Conservation (phyloP, 1,140 invertebrate genomes). For the Araneus ventricosus region DNA sequence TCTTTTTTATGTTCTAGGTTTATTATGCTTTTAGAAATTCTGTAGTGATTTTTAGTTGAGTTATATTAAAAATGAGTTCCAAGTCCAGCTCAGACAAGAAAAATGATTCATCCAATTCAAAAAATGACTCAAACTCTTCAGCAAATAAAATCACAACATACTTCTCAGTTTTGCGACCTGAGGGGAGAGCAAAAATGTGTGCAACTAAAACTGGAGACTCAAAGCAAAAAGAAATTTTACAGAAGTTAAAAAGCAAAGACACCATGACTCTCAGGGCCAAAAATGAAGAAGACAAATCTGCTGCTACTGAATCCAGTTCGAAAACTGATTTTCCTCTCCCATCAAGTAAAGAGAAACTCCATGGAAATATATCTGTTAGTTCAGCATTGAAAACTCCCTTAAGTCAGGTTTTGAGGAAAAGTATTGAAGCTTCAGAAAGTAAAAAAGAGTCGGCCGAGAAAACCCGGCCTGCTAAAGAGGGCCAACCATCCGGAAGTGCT, state of each 20-base stretch:
- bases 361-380: slow-evolving; percentile 36
- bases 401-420: slow-evolving; percentile 72
- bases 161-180: slow-evolving; percentile 39
- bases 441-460: slow-evolving; percentile 41
- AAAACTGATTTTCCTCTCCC: neutral
- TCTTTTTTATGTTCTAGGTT: neutral
- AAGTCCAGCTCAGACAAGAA: neutral
- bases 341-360: slow-evolving; percentile 46
- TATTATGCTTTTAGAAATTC: neutral
- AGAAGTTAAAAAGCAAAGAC: slow-evolving; percentile 67
- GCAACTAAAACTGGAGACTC: slow-evolving; percentile 60
- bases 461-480: neutral
- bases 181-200: slow-evolving; percentile 74
- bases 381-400: slow-evolving; percentile 71
- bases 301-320: neutral
- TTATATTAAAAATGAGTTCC: neutral
- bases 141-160: slow-evolving; percentile 43
- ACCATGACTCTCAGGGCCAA: slow-evolving; percentile 12
- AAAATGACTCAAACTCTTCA: neutral
- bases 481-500: no score
- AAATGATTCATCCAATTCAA: neutral
- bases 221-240: slow-evolving; percentile 72
- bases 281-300: neutral
- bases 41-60: neutral
- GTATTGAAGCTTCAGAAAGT: slow-evolving; percentile 64